Conservation (phyloP, 2,888 invertebrate genomes). For the Acanthosoma haemorrhoidale region DNA sequence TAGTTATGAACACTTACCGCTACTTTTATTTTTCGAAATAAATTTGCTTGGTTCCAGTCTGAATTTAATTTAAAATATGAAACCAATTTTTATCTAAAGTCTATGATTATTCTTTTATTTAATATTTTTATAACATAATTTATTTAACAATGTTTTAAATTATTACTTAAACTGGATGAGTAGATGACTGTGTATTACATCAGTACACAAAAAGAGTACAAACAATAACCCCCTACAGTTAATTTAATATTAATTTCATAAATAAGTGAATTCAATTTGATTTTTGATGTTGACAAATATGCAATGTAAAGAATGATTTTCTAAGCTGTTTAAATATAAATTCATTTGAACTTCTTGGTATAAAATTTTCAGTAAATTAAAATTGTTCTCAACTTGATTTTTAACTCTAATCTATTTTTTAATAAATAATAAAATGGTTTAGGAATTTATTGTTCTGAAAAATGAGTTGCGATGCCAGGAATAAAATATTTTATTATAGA, state of each 20-base stretch:
- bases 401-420: not conserved
- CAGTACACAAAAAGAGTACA: not conserved
- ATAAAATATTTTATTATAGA: conserved; percentile 17
- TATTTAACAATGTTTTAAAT: not conserved
- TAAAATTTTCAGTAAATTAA: too few species aligned
- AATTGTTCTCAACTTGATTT: not conserved
- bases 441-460: not conserved
- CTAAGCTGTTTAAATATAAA: too few species aligned
- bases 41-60: not conserved
- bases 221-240: not conserved
- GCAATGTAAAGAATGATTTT: too few species aligned
- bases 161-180: too few species aligned
- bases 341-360: too few species aligned
- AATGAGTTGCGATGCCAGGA: conserved; percentile 8
- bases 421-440: not conserved
- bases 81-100: too few species aligned
- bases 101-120: not conserved
- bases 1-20: not conserved
- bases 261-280: too few species aligned
- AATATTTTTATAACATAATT: not conserved
- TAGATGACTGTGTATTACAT: too few species aligned
- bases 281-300: too few species aligned
- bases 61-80: not conserved
- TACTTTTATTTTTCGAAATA: not conserved
- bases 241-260: too few species aligned